Base-by-base conservation (phyloP, 2,888 invertebrate species). In the Nyleta sp. region DNA sequence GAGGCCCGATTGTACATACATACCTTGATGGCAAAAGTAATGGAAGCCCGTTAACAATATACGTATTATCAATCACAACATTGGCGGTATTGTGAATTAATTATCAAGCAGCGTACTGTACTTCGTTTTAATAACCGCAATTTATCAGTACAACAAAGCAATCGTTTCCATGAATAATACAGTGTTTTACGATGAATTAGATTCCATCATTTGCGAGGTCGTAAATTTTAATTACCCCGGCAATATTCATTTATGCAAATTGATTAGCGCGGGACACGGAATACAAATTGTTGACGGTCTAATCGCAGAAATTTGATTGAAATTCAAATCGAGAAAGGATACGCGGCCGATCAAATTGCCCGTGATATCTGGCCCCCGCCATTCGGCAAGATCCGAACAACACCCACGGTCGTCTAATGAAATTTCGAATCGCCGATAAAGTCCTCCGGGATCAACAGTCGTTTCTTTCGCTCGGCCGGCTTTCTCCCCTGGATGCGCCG, bases 401-500 rank as follows among this genome's bases (percentile, higher is more conserved):
- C n/a, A n/a, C n/a, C n/a, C n/a, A n/a, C n/a, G n/a, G n/a, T n/a
- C n/a, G n/a, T n/a, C n/a, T n/a, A n/a, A n/a, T n/a, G n/a, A n/a
- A n/a, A n/a, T n/a, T n/a, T n/a, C n/a, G n/a, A n/a, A n/a, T n/a
- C n/a, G n/a, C n/a, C n/a, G n/a, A n/a, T n/a, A n/a, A n/a, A n/a
- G n/a, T n/a, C n/a, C n/a, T n/a, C n/a, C n/a, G n/a, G n/a, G n/a
- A n/a, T n/a, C n/a, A n/a, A n/a, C n/a, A n/a, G n/a, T n/a, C n/a
- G n/a, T n/a, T n/a, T n/a, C n/a, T n/a, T 44, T 50, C 77, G 82
- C 81, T 44, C 44, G 28, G 44, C 18, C 44, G 38, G 38, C 38
- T 52, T 22, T 52, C 18, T 22, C 53, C 57, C 70, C 78, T 81
- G 82, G 76, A 80, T 77, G 84, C 62, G 76, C 75, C 80, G 84